Base-by-base conservation (phyloP, 2,888 invertebrate genomes). In the Sinelater perroti region DNA sequence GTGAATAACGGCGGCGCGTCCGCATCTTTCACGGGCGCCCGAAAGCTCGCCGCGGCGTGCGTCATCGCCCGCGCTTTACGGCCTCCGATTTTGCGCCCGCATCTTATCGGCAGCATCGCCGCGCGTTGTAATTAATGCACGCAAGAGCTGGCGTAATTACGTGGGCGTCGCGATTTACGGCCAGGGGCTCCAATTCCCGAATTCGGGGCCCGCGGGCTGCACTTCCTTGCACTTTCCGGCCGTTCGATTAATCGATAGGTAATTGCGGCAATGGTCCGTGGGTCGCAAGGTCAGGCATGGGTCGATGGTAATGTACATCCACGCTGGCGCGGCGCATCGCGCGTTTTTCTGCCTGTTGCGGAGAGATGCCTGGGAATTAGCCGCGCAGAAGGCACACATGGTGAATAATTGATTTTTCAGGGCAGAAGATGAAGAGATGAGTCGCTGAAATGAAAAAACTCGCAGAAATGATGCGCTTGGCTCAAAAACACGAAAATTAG, bases 221-320 rank as follows among this genome's bases (percentile, higher is more conserved):
- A 38, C 10, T 38, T 21, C 38, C 18, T n/a, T 21, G 21, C 20
- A 38, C 18, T 38, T 38, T 38, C n/a, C 11, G 38, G 38, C 11
- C 38, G 20, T 38, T 21, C 20, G 21, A 38, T 21, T 18, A 38
- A 38, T 38, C 38, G 21, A 38, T 38, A 38, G 8, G 10, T 38
- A 38, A 38, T 38, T 38, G 21, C 18, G 17, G 16, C 20, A 38
- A n/a, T n/a, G n/a, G n/a, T n/a, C n/a, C 21, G 38, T 38, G 20
- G 20, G 18, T 21, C 11, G 11, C 21, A 38, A 38, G 38, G 38
- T 38, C 38, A 13, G 11, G 21, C 20, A 18, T 21, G n/a, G 38
- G 21, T 35, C 4, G 35, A 18, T 35, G 16, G n/a, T 28, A 28
- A n/a, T 28, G 10, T 28, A n/a, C 28, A 28, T 28, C 28, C 28